Evolutionary conservation across 2,888 invertebrate genomes (phyloP), one percentile per base, ranked within the genome.

Genomic region (Athalia cordata): DNA sequence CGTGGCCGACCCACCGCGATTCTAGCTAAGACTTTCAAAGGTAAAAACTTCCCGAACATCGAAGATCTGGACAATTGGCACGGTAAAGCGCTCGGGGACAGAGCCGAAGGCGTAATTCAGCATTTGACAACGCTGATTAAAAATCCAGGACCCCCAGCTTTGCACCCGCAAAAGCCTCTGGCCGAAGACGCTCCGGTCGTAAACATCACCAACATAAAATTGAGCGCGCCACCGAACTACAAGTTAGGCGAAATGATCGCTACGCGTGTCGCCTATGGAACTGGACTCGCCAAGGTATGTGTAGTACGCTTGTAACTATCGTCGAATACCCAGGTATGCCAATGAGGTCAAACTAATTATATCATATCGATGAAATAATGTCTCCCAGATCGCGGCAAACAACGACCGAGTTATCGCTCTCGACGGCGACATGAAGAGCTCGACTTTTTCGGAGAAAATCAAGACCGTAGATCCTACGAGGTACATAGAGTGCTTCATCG

Each of bases 361-460:
- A 29, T 2, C 29, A 29, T 29, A 29, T n/a, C 29, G 11, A 11
- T 55, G 7, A 3, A 74, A 74, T 59, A 57, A 70, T 77, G 61
- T 50, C 8, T 70, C 76, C 75, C 57, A 88, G 88, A 79, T 90
- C 61, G 95, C 94, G 3, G 90, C 92, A 77, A 91, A 89, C 81
- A 93, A 92, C 89, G 86, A 84, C 81, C 94, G 98, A 79, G 97
- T 99, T 29, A 95, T 99, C 85, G 98, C 98, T 72, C 90, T 99
- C 85, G 99, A 99, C 89, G 99, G 98, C 45, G 99, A 99, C 90
- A 99, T 98, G 83, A 99, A 99, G 91, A 99, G 99, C 91, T 99
- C 99, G 0, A 99, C 99, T 0, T 99, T 94, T 91, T 96, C 99
- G 13, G 97, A 98, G 85, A 98, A 96, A 88, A 93, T 99, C 81